Conservation (phyloP, 1,140 invertebrate genomes). For the Grapholita molesta region DNA sequence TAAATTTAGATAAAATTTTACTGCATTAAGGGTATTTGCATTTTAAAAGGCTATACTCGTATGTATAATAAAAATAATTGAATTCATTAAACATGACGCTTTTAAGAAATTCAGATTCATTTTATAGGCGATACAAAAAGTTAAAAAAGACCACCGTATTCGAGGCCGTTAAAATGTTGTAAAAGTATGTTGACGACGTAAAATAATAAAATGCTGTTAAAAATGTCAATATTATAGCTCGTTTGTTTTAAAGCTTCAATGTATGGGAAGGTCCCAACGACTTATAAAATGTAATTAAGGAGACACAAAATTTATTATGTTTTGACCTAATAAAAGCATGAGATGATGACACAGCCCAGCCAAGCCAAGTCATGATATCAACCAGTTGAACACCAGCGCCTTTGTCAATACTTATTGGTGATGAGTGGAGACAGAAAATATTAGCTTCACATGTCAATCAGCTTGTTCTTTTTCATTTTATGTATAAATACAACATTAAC, state of each 20-base stretch:
- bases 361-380: no score
- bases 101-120: background rate
- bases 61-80: background rate
- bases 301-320: background rate
- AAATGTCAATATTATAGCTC: background rate
- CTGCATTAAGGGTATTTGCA: background rate
- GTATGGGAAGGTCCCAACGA: background rate
- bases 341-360: no score
- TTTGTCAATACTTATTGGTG: no score
- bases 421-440: no score
- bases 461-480: no score
- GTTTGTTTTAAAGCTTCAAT: background rate
- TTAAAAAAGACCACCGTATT: background rate
- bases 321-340: background rate
- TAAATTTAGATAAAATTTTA: background rate
- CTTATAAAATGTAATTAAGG: background rate
- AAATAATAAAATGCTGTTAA: background rate
- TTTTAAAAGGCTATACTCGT: background rate
- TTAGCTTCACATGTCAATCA: no score
- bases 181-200: background rate
- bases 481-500: no score
- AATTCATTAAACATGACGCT: background rate
- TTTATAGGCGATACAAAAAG: background rate
- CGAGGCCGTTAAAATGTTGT: background rate
- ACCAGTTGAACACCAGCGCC: no score